Evolutionary conservation across 2,888 invertebrate genomes (phyloP).

Genomic region (Ferdinandea cuprea): DNA sequence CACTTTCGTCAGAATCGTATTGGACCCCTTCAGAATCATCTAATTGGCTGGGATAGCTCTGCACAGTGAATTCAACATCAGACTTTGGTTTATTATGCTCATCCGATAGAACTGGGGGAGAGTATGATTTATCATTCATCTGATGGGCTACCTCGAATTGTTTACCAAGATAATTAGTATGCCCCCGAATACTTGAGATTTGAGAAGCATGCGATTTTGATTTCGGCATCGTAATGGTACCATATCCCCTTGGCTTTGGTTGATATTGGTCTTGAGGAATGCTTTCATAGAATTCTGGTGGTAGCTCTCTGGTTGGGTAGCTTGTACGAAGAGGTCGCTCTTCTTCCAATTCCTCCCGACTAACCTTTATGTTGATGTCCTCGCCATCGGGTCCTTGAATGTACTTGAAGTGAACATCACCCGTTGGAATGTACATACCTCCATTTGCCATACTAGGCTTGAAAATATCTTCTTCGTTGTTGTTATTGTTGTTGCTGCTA

Average conservation of each 20-base stretch:
- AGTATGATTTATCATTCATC: not conserved
- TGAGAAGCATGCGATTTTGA: constrained; percentile 2
- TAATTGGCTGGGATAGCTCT: constrained; percentile 22
- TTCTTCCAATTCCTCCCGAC: constrained; percentile 54
- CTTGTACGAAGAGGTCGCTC: constrained; percentile 34
- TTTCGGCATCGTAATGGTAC: not conserved
- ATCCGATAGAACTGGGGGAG: not conserved
- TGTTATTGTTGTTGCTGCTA: constrained; percentile 78
- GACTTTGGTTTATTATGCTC: not conserved
- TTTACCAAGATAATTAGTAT: constrained; percentile 44
- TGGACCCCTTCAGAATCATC: constrained; percentile 75
- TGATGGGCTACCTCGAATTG: constrained; percentile 16
- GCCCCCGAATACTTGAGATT: constrained; percentile 28
- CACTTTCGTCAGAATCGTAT: constrained; percentile 64
- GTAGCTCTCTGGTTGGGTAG: constrained; percentile 75
- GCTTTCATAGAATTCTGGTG: constrained; percentile 80
- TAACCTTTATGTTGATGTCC: constrained; percentile 69
- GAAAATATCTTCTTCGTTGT: constrained; percentile 80
- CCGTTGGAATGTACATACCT: constrained; percentile 78
- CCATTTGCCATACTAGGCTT: constrained; percentile 76
- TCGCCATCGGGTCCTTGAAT: constrained; percentile 79
- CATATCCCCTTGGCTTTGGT: constrained; percentile 1
- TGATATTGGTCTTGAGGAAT: constrained; percentile 65
- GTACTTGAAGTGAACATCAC: constrained; percentile 80
- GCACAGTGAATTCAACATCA: constrained; percentile 24